These are phyloP conservation scores for Spinus pinus DNA, from an alignment of 2,797 vertebrate species.

Conservation along the genomic window DNA sequence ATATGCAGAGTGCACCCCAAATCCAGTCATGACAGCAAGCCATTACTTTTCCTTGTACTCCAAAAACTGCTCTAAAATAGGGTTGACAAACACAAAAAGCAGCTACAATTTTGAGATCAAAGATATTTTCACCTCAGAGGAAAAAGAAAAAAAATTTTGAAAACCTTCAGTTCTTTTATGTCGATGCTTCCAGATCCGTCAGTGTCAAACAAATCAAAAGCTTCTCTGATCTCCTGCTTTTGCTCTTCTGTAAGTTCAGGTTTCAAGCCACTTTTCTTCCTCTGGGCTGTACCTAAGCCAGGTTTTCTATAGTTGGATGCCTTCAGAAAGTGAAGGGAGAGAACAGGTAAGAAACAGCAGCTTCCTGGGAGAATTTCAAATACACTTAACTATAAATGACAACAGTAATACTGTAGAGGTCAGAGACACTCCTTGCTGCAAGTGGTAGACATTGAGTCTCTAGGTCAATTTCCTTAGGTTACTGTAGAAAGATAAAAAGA, in stretches of 20 bases:
- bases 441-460: neutral
- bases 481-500: neutral
- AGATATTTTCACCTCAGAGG: neutral
- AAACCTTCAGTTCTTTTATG: conserved; percentile 92
- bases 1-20: neutral
- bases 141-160: neutral
- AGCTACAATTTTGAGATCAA: neutral
- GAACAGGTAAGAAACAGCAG: neutral
- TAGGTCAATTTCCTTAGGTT: neutral
- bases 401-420: neutral
- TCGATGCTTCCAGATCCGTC: conserved; percentile 91
- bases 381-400: neutral
- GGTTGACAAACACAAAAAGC: neutral
- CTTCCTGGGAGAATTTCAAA: neutral
- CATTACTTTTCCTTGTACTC: neutral
- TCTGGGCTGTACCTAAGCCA: conserved; percentile 63
- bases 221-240: conserved; percentile 92
- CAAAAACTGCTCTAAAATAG: neutral
- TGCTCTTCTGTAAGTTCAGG: conserved; percentile 88
- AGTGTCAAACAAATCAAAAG: conserved; percentile 92
- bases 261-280: conserved; percentile 81
- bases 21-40: neutral
- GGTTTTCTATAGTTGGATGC: conserved; percentile 81
- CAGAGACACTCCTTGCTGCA: neutral
- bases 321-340: conserved; percentile 65